Conservation (phyloP, 2,888 invertebrate species). For the Apotomis betuletana region DNA sequence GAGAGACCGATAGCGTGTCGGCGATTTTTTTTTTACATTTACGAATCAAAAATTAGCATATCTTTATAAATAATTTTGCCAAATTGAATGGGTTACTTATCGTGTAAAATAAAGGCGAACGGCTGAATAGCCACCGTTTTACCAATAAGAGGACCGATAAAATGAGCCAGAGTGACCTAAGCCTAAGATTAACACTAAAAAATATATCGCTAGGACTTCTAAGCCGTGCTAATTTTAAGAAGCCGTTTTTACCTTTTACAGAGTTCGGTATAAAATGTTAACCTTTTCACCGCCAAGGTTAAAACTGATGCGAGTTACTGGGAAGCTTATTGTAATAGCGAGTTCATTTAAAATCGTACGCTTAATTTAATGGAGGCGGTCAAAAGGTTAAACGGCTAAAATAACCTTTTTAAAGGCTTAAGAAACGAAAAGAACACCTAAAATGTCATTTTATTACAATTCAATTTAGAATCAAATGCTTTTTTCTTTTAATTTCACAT, state of each 20-base stretch:
- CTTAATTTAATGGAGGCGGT: constrained; percentile 15
- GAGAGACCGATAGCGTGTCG: too few species aligned
- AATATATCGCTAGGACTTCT: constrained; percentile 53
- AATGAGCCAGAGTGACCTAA: constrained; percentile 59
- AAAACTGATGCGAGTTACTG: background rate
- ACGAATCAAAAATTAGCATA: background rate
- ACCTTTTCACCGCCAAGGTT: constrained; percentile 29
- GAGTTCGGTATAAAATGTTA: constrained; percentile 19
- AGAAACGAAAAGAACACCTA: constrained; percentile 66
- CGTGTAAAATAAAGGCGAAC: background rate
- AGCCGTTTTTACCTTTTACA: constrained; percentile 34
- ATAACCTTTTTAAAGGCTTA: constrained; percentile 26
- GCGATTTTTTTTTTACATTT: too few species aligned
- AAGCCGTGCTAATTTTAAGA: constrained; percentile 46
- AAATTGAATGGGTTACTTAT: background rate
- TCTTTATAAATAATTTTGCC: background rate
- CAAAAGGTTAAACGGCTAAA: constrained; percentile 36
- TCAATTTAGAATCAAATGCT: constrained; percentile 83
- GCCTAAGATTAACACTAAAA: constrained; percentile 55
- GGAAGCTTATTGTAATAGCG: background rate
- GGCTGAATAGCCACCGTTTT: background rate
- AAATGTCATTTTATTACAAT: constrained; percentile 79
- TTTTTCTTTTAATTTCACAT: constrained; percentile 77
- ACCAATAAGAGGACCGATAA: constrained; percentile 42
- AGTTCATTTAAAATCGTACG: background rate